phyloP scores from a whole-genome alignment of 2,113 vertebrate species.

The Pionites leucogaster region DNA sequence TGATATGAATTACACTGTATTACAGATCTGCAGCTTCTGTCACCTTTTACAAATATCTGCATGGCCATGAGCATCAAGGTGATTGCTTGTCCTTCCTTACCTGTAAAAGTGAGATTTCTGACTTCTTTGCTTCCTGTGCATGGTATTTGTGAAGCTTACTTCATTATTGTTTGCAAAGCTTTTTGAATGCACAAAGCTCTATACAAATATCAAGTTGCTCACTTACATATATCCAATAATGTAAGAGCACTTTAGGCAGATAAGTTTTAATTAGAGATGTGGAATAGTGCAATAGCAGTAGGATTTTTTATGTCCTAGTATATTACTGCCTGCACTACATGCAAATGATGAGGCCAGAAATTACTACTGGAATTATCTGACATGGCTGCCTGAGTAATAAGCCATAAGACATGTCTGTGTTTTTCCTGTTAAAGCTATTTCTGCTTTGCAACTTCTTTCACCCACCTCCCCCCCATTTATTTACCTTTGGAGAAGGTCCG shows the following conservation, averaged over 20 bases:
- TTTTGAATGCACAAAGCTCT: constrained; percentile 20
- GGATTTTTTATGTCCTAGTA: constrained; percentile 1
- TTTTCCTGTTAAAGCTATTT: background rate
- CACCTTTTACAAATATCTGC: background rate
- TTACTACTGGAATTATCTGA: background rate
- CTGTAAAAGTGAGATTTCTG: background rate
- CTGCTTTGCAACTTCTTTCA: background rate
- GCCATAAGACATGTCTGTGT: background rate
- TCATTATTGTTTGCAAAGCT: background rate
- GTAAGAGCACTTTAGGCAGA: background rate
- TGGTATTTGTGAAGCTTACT: background rate
- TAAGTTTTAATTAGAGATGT: constrained; percentile 48
- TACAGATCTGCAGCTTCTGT: background rate
- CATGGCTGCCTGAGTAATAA: background rate
- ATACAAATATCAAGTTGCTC: constrained; percentile 29
- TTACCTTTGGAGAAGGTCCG: background rate
- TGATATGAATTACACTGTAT: background rate
- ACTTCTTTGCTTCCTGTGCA: background rate
- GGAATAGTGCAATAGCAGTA: background rate
- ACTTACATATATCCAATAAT: background rate
- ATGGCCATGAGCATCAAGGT: background rate
- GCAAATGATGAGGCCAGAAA: background rate
- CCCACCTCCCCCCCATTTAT: background rate
- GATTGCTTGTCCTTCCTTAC: background rate
- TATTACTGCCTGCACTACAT: background rate